These are phyloP conservation scores for Aplysina aerophoba DNA, from an alignment of 37 sponge, comb jelly and placozoan species.

Conservation along the genomic window DNA sequence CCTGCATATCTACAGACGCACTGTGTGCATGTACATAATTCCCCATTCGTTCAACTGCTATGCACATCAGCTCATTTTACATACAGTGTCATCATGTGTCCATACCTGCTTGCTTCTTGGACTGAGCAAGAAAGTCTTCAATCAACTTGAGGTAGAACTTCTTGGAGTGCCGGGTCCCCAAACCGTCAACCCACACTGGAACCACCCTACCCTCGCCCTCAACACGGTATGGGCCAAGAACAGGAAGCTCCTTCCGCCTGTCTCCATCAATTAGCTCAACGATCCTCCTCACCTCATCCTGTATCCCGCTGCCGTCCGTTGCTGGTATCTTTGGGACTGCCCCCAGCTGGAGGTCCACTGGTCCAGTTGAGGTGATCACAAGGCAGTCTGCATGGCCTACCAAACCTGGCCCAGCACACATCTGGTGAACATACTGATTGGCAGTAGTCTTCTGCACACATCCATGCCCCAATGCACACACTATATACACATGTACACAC, in stretches of 20 bases:
- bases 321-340: neutral
- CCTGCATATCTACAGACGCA: too few species aligned
- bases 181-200: conserved; percentile 21
- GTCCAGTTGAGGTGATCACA: neutral
- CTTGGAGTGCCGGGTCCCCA: conserved; percentile 22
- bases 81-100: too few species aligned
- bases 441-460: neutral
- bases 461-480: neutral
- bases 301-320: neutral
- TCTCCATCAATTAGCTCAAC: conserved; percentile 20
- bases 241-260: neutral
- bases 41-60: too few species aligned
- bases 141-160: conserved; percentile 29
- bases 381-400: conserved; percentile 14
- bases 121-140: neutral
- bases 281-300: neutral
- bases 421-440: neutral
- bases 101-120: conserved; percentile 28
- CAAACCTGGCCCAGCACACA: neutral
- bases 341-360: neutral
- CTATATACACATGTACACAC: too few species aligned
- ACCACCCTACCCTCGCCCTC: conserved; percentile 23
- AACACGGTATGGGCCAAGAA: conserved; percentile 4
- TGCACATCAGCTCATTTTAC: too few species aligned
- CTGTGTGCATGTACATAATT: too few species aligned